phyloP scores from a whole-genome alignment of 1,140 invertebrate species.

The Macrobrachium rosenbergii region DNA sequence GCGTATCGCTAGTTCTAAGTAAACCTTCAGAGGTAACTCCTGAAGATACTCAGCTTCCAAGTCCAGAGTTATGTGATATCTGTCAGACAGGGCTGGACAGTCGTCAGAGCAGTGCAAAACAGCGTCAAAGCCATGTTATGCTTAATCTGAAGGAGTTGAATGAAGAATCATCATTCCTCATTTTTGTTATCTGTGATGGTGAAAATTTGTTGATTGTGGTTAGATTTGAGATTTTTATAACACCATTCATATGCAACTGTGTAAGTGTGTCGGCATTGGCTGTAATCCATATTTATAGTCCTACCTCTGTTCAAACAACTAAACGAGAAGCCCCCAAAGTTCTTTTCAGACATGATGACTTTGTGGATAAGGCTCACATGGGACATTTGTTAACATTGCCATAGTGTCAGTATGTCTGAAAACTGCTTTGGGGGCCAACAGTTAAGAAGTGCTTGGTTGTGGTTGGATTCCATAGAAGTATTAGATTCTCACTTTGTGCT shows the following conservation, averaged over 20 bases:
- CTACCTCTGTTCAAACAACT: slow-evolving; percentile 4
- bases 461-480: too few species aligned
- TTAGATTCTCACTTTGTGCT: too few species aligned
- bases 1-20: slow-evolving; percentile 63
- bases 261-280: too few species aligned
- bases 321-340: slow-evolving; percentile 57
- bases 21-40: slow-evolving; percentile 21
- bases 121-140: too few species aligned
- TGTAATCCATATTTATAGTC: too few species aligned
- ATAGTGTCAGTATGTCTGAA: slow-evolving; percentile 34
- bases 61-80: neutral
- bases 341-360: slow-evolving; percentile 50
- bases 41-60: slow-evolving; percentile 30
- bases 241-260: too few species aligned
- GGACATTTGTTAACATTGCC: neutral
- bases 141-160: too few species aligned
- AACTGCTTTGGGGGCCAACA: slow-evolving; percentile 49
- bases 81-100: neutral
- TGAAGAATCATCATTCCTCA: too few species aligned
- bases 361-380: neutral
- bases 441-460: too few species aligned
- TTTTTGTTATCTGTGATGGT: too few species aligned
- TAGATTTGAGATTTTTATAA: too few species aligned
- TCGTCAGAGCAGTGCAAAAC: neutral
- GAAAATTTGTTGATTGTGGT: too few species aligned